phyloP scores from a whole-genome alignment of 92 coral and sea anemone genomes.

The Ricordea florida region DNA sequence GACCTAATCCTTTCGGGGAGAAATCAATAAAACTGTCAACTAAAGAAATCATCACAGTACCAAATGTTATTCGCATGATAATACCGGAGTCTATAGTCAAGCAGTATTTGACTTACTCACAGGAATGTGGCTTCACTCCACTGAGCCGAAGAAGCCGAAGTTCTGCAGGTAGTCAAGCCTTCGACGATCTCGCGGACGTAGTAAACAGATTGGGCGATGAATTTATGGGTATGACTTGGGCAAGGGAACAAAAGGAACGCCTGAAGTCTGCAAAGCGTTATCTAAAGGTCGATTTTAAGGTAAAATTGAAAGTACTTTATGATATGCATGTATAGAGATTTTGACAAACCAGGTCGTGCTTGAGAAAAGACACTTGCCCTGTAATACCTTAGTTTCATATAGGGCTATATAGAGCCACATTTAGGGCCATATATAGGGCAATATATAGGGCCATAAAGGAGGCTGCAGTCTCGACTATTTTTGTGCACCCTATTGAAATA shows the following conservation, averaged over 20 bases:
- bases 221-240: slow-evolving; percentile 63
- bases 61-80: slow-evolving; percentile 46
- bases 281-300: slow-evolving; percentile 46
- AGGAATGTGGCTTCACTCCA: slow-evolving; percentile 39
- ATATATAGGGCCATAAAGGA: no score
- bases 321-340: background rate
- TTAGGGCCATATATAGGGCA: no score
- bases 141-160: slow-evolving; percentile 50
- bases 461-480: no score
- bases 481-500: no score
- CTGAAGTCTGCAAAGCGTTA: slow-evolving; percentile 53
- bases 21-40: slow-evolving; percentile 44
- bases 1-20: slow-evolving; percentile 61
- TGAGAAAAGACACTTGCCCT: no score
- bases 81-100: slow-evolving; percentile 50
- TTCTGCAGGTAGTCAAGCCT: slow-evolving; percentile 51
- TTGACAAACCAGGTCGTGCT: background rate
- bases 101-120: slow-evolving; percentile 46
- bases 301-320: background rate
- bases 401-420: no score
- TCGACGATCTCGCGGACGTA: slow-evolving; percentile 44
- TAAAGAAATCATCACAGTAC: slow-evolving; percentile 54
- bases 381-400: no score
- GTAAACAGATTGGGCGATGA: slow-evolving; percentile 53
- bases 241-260: slow-evolving; percentile 44